Base-by-base conservation (phyloP, 2,113 vertebrate species). In the Pachyramphus minor region DNA sequence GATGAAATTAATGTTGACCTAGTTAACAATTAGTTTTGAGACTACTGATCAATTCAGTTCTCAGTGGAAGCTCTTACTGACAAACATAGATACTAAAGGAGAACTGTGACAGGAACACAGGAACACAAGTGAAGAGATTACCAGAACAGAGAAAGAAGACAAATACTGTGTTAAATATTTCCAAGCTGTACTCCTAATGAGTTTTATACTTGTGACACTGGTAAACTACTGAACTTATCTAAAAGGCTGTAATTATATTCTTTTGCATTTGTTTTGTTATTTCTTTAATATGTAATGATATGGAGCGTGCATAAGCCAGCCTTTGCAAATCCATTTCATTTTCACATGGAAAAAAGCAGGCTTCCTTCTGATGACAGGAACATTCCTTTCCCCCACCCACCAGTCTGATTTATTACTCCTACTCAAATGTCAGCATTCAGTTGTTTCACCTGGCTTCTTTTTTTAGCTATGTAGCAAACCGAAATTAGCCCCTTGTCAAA, bases 391-490 rank as follows among this genome's bases (percentile, higher is more conserved):
- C 42, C 25, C 74, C 82, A 95, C 91, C 74, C 78, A 94, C 58
- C 50, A 66, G 55, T 90, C 50, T 95, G 94, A 96, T 96, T 97
- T 91, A 96, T 94, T 88, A 66, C 63, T 92, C 39, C 82, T 94
- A 63, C 79, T 93, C 58, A 92, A 81, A 90, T 93, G 60, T 88
- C 90, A 87, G 76, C 44, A 71, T 86, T 84, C 69, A 80, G 81
- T 93, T 92, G 50, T 90, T 94, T 96, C 92, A 96, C 92, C 79
- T 95, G 75, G 63, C 77, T 94, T 95, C 91, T 91, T 91, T 94
- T 84, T 85, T 90, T 84, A 94, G 69, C 63, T 60, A 22, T 31
- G 47, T 21, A 92, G 62, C 71, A 87, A 91, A 93, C 55, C 21
- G 8, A 94, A 96, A 80, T 95, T 72, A 33, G 42, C 55, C 44